These are phyloP conservation scores for Venusia cambrica DNA, from an alignment of 2,888 invertebrate genomes.

Conservation along the genomic window DNA sequence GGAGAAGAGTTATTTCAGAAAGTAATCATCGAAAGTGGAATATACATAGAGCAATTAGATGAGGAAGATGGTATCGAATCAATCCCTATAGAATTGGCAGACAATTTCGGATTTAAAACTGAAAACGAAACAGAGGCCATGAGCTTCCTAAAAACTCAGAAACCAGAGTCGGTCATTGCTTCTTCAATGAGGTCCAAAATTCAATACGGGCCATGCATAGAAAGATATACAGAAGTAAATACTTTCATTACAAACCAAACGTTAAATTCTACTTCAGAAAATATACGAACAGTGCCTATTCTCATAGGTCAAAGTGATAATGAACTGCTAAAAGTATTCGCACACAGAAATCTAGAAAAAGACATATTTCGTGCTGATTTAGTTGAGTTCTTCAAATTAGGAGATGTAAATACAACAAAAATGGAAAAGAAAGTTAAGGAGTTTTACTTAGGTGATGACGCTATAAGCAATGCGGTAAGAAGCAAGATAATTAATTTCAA, in stretches of 20 bases:
- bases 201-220: constrained; percentile 23
- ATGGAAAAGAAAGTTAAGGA: constrained; percentile 28
- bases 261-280: constrained; percentile 4
- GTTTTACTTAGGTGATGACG: constrained; percentile 35
- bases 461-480: constrained; percentile 18
- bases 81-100: constrained; percentile 18
- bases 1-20: constrained; percentile 27
- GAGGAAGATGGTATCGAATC: constrained; percentile 12
- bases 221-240: constrained; percentile 12
- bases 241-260: constrained; percentile 13
- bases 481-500: constrained; percentile 27
- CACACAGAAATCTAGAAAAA: constrained; percentile 11
- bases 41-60: constrained; percentile 9
- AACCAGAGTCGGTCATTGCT: constrained; percentile 18
- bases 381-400: constrained; percentile 22
- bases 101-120: constrained; percentile 19
- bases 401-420: constrained; percentile 23
- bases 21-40: constrained; percentile 27
- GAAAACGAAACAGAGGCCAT: constrained; percentile 17
- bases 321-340: constrained; percentile 16
- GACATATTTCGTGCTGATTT: constrained; percentile 16
- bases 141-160: constrained; percentile 15
- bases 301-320: constrained; percentile 20
- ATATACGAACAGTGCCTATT: constrained; percentile 17
- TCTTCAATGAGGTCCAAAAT: constrained; percentile 18